These are phyloP conservation scores for Gallinago media DNA, from an alignment of 2,113 vertebrate genomes.

Conservation along the genomic window DNA sequence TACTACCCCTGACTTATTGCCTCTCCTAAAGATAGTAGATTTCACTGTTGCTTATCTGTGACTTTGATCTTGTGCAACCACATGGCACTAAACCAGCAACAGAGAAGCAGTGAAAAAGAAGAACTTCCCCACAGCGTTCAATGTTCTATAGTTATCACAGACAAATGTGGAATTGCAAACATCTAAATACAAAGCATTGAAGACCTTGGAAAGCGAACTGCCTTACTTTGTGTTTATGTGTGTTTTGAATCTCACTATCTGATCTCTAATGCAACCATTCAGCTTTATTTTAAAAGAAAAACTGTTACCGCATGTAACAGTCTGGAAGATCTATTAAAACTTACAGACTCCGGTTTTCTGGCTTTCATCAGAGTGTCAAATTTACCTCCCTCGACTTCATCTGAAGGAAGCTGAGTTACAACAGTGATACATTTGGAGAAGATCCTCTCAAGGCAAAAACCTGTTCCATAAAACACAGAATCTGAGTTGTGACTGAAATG, in stretches of 20 bases:
- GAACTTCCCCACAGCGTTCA: background rate
- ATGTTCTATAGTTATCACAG: background rate
- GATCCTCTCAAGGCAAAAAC: slow-evolving; percentile 40
- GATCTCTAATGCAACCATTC: background rate
- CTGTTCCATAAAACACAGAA: slow-evolving; percentile 32
- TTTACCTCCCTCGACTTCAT: background rate
- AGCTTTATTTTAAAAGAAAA: background rate
- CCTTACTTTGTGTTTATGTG: background rate
- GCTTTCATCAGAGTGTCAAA: background rate
- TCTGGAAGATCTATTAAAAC: background rate
- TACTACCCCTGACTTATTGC: background rate
- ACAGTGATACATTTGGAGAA: slow-evolving; percentile 4
- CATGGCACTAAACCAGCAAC: background rate
- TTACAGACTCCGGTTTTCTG: background rate
- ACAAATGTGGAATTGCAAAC: background rate
- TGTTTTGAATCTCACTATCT: background rate
- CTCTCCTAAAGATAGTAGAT: background rate
- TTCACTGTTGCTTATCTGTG: background rate
- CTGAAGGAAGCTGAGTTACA: slow-evolving; percentile 23
- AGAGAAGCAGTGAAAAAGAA: background rate
- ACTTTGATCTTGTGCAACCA: background rate
- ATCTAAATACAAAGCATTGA: background rate
- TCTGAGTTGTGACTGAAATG: background rate
- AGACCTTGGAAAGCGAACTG: background rate
- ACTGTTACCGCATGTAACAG: background rate